Conservation (phyloP, 2,888 invertebrate species). For the Polyploca ridens region DNA sequence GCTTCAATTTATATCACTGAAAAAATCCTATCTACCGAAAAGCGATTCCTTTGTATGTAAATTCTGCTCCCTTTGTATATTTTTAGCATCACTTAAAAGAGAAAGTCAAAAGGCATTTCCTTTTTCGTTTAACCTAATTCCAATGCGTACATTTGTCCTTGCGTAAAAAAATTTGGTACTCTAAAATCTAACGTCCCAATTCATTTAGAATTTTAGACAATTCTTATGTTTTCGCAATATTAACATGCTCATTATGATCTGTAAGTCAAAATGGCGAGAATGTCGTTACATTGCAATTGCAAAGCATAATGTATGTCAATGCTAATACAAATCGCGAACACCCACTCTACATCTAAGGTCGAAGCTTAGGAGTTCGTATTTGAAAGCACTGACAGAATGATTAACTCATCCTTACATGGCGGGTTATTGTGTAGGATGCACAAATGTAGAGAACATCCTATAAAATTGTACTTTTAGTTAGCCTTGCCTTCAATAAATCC, state of each 20-base stretch:
- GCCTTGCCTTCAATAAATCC: background rate
- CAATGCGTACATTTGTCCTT: background rate
- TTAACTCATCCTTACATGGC: conserved; percentile 41
- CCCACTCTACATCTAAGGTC: conserved; percentile 67
- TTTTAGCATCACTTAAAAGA: background rate
- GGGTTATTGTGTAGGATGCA: conserved; percentile 1
- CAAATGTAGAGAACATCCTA: background rate
- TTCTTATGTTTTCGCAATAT: conserved; percentile 45
- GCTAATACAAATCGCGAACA: conserved; percentile 66
- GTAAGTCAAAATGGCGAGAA: conserved; percentile 56
- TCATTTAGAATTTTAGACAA: conserved; percentile 20
- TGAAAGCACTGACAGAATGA: conserved; percentile 58
- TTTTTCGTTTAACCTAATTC: conserved; percentile 6
- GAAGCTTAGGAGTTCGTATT: conserved; percentile 53
- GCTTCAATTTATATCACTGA: background rate
- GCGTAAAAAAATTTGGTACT: background rate
- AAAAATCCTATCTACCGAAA: background rate
- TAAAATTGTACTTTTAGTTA: background rate
- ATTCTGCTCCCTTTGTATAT: conserved; percentile 2
- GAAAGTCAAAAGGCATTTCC: background rate
- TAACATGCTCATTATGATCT: conserved; percentile 53
- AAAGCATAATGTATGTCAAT: conserved; percentile 73
- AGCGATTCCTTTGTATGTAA: background rate
- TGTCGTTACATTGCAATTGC: conserved; percentile 55
- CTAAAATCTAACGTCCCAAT: conserved; percentile 27